Conservation (phyloP, 1,140 invertebrate species). For the Drosophila pseudoananassae region DNA sequence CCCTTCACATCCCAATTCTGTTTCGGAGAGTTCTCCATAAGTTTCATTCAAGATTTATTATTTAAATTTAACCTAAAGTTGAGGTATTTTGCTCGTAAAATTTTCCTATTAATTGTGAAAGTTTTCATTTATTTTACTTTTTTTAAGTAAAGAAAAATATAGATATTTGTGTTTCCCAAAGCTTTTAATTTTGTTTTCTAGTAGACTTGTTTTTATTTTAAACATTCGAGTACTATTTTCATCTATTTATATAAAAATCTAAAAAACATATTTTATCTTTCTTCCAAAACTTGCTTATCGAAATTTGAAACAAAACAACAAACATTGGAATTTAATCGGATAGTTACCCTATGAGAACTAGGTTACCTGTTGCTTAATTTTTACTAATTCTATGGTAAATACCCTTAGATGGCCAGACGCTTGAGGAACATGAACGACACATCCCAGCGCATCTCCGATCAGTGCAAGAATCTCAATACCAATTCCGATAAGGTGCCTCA, state of each 20-base stretch:
- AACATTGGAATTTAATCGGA: not conserved
- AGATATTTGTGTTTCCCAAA: not conserved
- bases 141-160: not conserved
- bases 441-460: conserved; percentile 38
- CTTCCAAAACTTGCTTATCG: not conserved
- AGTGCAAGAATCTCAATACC: conserved; percentile 16
- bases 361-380: not conserved
- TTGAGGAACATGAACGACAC: conserved; percentile 32
- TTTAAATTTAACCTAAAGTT: not conserved
- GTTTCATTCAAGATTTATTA: not conserved
- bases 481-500: not conserved
- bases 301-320: not conserved
- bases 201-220: not conserved
- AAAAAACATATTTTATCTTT: conserved; percentile 10
- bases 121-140: not conserved
- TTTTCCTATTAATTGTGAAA: not conserved
- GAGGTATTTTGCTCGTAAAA: not conserved
- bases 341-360: not conserved
- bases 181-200: no score
- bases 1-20: not conserved
- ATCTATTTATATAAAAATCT: not conserved
- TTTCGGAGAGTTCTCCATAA: not conserved
- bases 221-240: not conserved
- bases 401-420: conserved; percentile 44
- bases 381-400: conserved; percentile 5